A percentile compares a stretch with the other conserved stretches of the same genome.
Evolutionary conservation across 2,797 vertebrate species (phyloP).

Genomic region (Arrhamphus sclerolepis): DNA sequence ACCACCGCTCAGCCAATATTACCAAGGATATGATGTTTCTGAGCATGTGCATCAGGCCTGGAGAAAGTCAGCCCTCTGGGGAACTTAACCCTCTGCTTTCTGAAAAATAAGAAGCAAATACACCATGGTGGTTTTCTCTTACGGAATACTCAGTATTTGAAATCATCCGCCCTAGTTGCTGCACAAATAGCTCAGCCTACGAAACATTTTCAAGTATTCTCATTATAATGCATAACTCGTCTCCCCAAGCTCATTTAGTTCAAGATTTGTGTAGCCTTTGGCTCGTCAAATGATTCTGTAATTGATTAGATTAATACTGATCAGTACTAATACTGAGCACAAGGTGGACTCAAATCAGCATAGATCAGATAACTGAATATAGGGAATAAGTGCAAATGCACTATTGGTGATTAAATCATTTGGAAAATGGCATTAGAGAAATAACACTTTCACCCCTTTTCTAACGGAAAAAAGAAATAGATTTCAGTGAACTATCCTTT

Average conservation of each 20-base stretch:
- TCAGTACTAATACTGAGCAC: conserved; percentile 72
- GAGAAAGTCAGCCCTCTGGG: conserved; percentile 57
- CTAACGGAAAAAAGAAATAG: conserved; percentile 17
- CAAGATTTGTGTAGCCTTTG: conserved; percentile 81
- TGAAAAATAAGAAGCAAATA: conserved; percentile 72
- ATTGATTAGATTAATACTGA: conserved; percentile 85
- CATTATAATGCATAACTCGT: conserved; percentile 73
- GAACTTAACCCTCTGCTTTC: conserved; percentile 54
- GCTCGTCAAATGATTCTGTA: conserved; percentile 80
- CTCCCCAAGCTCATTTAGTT: conserved; percentile 65
- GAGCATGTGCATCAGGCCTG: conserved; percentile 38
- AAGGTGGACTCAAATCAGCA: conserved; percentile 64
- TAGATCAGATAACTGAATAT: conserved; percentile 67
- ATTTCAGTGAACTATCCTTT: conserved; percentile 7
- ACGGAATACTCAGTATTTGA: conserved; percentile 60
- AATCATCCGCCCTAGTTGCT: conserved; percentile 55
- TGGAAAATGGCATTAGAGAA: conserved; percentile 37
- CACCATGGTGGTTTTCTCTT: conserved; percentile 52
- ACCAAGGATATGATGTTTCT: conserved; percentile 62
- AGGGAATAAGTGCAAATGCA: conserved; percentile 62
- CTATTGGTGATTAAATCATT: conserved; percentile 57
- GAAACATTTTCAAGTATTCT: conserved; percentile 59
- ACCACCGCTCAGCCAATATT: conserved; percentile 74
- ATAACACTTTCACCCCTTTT: conserved; percentile 29
- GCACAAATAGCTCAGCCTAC: conserved; percentile 50